Evolutionary conservation across 2,888 invertebrate genomes (phyloP), one percentile per base, ranked within the genome.

Genomic region (Drosophila multiciliata): DNA sequence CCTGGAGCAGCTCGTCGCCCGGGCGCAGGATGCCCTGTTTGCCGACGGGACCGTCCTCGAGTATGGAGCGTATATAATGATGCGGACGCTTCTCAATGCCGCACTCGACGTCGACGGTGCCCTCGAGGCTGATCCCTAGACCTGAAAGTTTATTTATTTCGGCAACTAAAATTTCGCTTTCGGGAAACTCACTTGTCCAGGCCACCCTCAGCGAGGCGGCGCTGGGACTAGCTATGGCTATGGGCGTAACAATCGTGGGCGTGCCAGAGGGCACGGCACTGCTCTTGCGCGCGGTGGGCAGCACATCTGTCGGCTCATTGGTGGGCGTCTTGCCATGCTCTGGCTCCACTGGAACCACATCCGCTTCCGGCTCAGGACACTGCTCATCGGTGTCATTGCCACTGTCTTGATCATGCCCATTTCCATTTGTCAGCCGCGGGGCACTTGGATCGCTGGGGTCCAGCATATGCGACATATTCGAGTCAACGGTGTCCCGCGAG

Each of bases 1-100:
- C 99, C 96, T 99, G 97, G 73, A 99, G 94, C 40, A 99, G 94
- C 93, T 99, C 99, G 93, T 99, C 99, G 17, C 99, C 99, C 64
- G 98, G 97, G 89, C 95, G 95, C n/a, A 99, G 94, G 67, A 95
- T 95, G 3, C 97, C 98, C 92, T 98, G 98, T 82, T 96, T 95
- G 1, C 99, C 99, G 0, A 99, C 99, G 0, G 99, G 99, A 5
- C 99, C 99, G 91, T 99, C 98, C 11, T 98, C 97, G 71, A 99
- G 95, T 82, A 99, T 98, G 38, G 98, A 98, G 81, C 99, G 95
- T 88, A 99, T 99, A 92, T 98, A 99, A 94, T 99, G 99, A 94
- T 99, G 99, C n/a, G 99, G 99, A 83, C 99, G 95, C 48, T 99
- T 96, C 94, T 99, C 99, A 83, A 97, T 95, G 3, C 99, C 99